These are phyloP conservation scores for Fistularia tabacaria DNA, from an alignment of 2,797 vertebrate species.

Conservation along the genomic window DNA sequence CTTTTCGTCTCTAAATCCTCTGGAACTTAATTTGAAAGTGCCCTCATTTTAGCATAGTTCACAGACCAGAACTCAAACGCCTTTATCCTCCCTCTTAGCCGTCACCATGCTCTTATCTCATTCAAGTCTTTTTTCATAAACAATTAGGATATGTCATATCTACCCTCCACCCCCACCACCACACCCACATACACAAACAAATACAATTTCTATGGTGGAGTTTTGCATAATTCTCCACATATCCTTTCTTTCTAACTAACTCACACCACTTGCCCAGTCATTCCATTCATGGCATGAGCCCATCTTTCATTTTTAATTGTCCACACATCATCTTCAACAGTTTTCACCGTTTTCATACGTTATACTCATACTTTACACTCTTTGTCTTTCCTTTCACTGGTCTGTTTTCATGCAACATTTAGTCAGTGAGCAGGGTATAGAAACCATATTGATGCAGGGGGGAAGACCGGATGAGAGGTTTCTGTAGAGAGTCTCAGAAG, in stretches of 20 bases:
- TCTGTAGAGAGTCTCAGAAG: slow-evolving; percentile 22
- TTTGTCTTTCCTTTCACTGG: too few species aligned
- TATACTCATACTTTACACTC: too few species aligned
- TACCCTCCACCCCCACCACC: slow-evolving; percentile 32
- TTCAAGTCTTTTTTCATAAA: slow-evolving; percentile 6
- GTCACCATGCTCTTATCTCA: slow-evolving; percentile 20
- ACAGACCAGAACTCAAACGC: slow-evolving; percentile 7
- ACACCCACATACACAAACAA: too few species aligned
- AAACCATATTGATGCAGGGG: slow-evolving; percentile 31
- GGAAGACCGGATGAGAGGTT: neutral
- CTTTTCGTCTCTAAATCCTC: neutral
- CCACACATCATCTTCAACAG: neutral
- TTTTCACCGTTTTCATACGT: too few species aligned
- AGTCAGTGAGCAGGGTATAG: slow-evolving; percentile 39
- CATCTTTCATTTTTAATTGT: slow-evolving; percentile 22
- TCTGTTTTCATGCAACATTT: too few species aligned
- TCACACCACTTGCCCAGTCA: too few species aligned
- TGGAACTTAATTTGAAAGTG: slow-evolving; percentile 10
- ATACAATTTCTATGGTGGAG: too few species aligned
- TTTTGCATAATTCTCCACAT: too few species aligned
- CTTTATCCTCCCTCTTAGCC: slow-evolving; percentile 2
- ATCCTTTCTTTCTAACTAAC: too few species aligned
- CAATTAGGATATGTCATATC: slow-evolving; percentile 27
- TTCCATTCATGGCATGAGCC: neutral
- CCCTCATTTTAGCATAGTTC: slow-evolving; percentile 17